Conservation (phyloP, 2,113 vertebrate genomes). For the Gila orcuttii region DNA sequence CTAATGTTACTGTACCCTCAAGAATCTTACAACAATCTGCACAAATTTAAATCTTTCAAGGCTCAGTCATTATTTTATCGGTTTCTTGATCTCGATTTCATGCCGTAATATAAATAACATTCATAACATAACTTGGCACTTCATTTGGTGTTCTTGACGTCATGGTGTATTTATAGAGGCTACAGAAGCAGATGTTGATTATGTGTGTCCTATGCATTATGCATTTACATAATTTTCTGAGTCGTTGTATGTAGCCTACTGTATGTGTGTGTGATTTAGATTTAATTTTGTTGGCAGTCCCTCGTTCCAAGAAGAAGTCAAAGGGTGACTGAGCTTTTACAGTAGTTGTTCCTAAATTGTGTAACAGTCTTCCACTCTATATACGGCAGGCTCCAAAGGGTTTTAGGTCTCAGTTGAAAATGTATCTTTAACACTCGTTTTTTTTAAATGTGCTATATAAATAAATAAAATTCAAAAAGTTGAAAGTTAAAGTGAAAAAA, state of each 20-base stretch:
- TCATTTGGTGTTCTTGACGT: background rate
- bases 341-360: background rate
- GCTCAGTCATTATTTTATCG: conserved; percentile 41
- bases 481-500: background rate
- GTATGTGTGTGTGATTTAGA: background rate
- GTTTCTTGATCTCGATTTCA: background rate
- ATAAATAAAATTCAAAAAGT: background rate
- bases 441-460: no score
- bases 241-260: background rate
- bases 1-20: conserved; percentile 54
- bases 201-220: conserved; percentile 7
- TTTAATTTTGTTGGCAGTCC: background rate
- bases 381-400: background rate
- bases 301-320: no score
- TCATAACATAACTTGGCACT: conserved; percentile 19
- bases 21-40: background rate
- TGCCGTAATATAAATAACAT: conserved; percentile 10
- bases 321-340: background rate
- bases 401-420: no score
- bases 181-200: background rate
- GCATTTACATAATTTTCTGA: background rate
- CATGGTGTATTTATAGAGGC: conserved; percentile 34
- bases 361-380: no score
- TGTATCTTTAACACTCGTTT: no score
- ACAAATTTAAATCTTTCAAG: background rate